These are phyloP conservation scores for Parotia lawesii DNA, from an alignment of 2,113 vertebrate genomes.

Conservation along the genomic window DNA sequence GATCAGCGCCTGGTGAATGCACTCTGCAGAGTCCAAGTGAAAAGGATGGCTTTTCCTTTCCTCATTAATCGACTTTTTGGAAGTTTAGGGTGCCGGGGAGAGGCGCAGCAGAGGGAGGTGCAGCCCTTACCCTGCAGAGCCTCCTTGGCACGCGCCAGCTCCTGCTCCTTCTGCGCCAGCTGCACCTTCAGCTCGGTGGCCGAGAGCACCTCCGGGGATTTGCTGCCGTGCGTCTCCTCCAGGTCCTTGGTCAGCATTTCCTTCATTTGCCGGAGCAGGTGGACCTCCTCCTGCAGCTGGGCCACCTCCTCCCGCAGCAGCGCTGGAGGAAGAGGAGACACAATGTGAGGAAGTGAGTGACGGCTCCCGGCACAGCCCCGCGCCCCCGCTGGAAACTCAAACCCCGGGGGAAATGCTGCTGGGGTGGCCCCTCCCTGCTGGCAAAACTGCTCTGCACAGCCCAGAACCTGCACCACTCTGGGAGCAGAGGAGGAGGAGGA, in stretches of 20 bases:
- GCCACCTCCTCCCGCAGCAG: slow-evolving; percentile 94
- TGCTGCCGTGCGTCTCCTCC: slow-evolving; percentile 91
- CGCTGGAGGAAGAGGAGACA: slow-evolving; percentile 71
- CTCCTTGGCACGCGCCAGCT: slow-evolving; percentile 92
- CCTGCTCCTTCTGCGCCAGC: slow-evolving; percentile 94
- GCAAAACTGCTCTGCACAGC: neutral
- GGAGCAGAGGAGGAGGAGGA: neutral
- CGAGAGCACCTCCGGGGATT: slow-evolving; percentile 86
- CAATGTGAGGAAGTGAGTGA: neutral
- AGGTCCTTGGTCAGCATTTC: slow-evolving; percentile 94
- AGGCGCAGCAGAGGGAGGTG: accelerated
- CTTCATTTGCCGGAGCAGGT: slow-evolving; percentile 96
- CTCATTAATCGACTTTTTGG: accelerated
- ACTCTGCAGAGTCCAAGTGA: accelerated
- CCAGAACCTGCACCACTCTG: accelerated
- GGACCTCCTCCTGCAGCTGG: slow-evolving; percentile 96
- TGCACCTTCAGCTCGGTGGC: slow-evolving; percentile 95
- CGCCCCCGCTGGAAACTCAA: neutral
- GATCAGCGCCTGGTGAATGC: accelerated
- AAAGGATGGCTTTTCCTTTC: accelerated
- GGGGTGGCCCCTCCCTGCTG: neutral
- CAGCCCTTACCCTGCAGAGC: slow-evolving; percentile 87
- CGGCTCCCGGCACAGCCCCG: neutral
- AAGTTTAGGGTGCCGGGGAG: accelerated
- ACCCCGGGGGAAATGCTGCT: neutral